Evolutionary conservation across 53 echinoderm and acorn worm species (phyloP), one percentile per base, ranked within the genome.

Genomic region (Henricia sp.): DNA sequence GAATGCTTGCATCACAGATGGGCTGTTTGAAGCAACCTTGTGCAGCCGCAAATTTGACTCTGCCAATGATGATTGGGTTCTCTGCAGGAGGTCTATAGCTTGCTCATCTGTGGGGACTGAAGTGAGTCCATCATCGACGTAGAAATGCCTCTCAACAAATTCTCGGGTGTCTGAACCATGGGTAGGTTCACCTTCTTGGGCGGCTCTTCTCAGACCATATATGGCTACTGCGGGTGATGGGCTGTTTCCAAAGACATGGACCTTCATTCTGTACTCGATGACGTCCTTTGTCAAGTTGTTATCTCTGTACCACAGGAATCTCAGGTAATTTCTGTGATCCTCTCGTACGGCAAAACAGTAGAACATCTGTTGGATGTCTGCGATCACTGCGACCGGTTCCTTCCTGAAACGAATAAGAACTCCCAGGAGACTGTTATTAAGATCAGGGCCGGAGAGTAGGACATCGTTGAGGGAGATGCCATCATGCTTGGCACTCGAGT

Each of bases 311-410:
- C 90, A 90, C 37, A 85, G 41, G 71, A 90, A 85, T 17, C 90
- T 50, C 13, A 90, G 71, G 37, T 67, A 85, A 38, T 90, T 74
- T 70, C 90, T 77, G 65, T 90, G 85, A 90, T n/a, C n/a, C n/a
- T n/a, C n/a, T n/a, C n/a, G n/a, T n/a, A n/a, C n/a, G n/a, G n/a
- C n/a, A n/a, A n/a, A 85, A 8, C 70, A 75, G 54, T 85, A 43
- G 57, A 90, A 90, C 90, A 90, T 90, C 53, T 90, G 57, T 30
- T 78, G 50, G 65, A 90, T 90, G 72, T 86, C 90, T n/a, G n/a
- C n/a, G n/a, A n/a, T n/a, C n/a, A 90, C 50, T 9, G 90, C 90
- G 12, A 85, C 70, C n/a, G 85, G 90, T 48, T 76, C 90, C 50
- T 57, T 37, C 29, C 85, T 72, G 59, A 59, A 35, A 16, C 27